Conservation (phyloP, 1,140 invertebrate genomes). For the Drosophila teissieri region DNA sequence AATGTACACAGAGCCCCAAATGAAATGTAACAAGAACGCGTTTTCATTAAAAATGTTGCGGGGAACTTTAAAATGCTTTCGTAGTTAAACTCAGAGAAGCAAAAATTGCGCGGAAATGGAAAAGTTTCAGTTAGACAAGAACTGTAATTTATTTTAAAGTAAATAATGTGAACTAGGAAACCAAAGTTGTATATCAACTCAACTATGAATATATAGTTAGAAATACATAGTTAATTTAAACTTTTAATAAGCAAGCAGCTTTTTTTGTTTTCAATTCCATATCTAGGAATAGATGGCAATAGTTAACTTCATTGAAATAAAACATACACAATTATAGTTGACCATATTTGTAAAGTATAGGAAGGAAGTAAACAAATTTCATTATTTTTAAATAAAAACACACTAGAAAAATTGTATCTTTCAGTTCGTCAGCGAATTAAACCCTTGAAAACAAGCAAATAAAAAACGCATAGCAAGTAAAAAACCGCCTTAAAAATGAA, state of each 20-base stretch:
- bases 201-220: no score
- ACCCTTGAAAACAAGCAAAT: not conserved
- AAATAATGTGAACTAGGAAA: not conserved
- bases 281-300: no score
- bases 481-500: slow-evolving; percentile 35
- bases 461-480: slow-evolving; percentile 4
- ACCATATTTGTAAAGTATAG: no score
- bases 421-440: slow-evolving; percentile 3
- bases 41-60: slow-evolving; percentile 13
- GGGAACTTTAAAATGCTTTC: slow-evolving; percentile 26
- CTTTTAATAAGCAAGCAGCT: no score
- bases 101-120: not conserved
- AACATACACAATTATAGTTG: no score
- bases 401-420: not conserved
- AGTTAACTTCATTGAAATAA: no score
- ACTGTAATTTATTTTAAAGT: not conserved
- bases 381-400: not conserved
- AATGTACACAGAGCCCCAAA: not conserved
- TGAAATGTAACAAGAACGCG: slow-evolving; percentile 1
- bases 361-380: not conserved
- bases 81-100: not conserved
- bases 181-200: no score
- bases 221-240: no score
- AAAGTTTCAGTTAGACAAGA: not conserved
- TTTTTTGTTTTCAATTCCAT: no score